These are phyloP conservation scores for Hippocampus zosterae DNA, from an alignment of 2,113 vertebrate species.

Conservation along the genomic window DNA sequence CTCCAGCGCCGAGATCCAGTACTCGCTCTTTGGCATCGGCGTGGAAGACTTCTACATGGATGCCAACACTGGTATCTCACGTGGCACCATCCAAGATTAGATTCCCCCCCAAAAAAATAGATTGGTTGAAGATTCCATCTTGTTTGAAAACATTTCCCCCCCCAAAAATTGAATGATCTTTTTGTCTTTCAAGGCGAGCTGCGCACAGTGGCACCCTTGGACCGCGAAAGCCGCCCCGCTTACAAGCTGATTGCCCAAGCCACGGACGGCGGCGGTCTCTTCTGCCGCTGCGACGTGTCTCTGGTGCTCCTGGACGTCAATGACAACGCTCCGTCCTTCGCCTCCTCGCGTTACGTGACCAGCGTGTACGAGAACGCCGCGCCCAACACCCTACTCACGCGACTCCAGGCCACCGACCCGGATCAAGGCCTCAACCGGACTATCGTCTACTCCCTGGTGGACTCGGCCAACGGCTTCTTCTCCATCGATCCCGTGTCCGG, in stretches of 20 bases:
- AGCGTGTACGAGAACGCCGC: slow-evolving; percentile 88
- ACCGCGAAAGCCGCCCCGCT: slow-evolving; percentile 79
- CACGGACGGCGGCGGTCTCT: slow-evolving; percentile 89
- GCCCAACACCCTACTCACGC: slow-evolving; percentile 85
- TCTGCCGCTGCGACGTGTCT: slow-evolving; percentile 85
- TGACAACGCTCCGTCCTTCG: slow-evolving; percentile 88
- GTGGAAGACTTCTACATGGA: slow-evolving; percentile 93
- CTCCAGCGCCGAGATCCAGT: slow-evolving; percentile 85
- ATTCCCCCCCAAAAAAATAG: no score
- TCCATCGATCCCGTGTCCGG: slow-evolving; percentile 84
- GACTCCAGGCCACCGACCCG: slow-evolving; percentile 87
- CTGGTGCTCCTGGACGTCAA: slow-evolving; percentile 90
- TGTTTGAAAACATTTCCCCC: no score
- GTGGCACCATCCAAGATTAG: no score
- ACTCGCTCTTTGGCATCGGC: slow-evolving; percentile 88
- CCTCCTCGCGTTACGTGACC: slow-evolving; percentile 76
- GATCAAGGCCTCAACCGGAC: slow-evolving; percentile 87
- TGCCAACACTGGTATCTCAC: slow-evolving; percentile 81
- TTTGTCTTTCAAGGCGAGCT: slow-evolving; percentile 77
- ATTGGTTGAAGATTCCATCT: no score
- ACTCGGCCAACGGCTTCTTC: slow-evolving; percentile 81
- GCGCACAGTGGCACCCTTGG: slow-evolving; percentile 80
- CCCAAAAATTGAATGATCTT: no score
- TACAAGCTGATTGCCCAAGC: slow-evolving; percentile 88
- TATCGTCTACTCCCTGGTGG: slow-evolving; percentile 83